Evolutionary conservation across 1,140 invertebrate species (phyloP), one percentile per base, ranked within the genome.

Genomic region (Bombus pascuorum): DNA sequence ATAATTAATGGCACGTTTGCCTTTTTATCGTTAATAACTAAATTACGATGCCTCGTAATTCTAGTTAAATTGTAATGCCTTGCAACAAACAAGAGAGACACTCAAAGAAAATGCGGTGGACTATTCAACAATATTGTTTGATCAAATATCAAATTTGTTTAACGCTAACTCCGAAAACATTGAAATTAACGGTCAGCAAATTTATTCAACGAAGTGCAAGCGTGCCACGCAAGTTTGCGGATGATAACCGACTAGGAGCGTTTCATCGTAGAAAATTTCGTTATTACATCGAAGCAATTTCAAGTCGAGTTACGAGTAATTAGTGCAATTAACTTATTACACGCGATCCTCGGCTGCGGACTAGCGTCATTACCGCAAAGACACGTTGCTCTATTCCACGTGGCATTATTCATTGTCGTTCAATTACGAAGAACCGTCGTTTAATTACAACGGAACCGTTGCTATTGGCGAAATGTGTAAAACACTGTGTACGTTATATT

Each of bases 231-330:
- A 76, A 77, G 68, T 79, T 79, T n/a, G 13, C 32, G 2, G 15
- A 37, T 79, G 65, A 66, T 79, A 79, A 68, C 37, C 22, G 22
- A 25, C 3, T n/a, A 9, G 28, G 25, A 12, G 12, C 59, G 10
- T 39, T 34, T 32, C 15, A 4, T 25, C 39, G 37, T n/a, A 18
- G 15, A 28, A 62, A 77, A 79, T 68, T 68, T 28, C 39, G 25
- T 80, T 80, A 80, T 68, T 80, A 53, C 25, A 34, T 80, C 22
- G n/a, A n/a, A 53, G 37, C 65, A 70, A 80, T 80, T 70, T 28
- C 34, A 70, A 8, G 32, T n/a, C 22, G 39, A 44, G n/a, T 78
- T 78, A 78, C n/a, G 32, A 44, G 15, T 78, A 65, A 44, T 66
- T 65, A 65, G 59, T 34, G n/a, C 32, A 32, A 78, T 66, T 66